Evolutionary conservation across 2,113 vertebrate genomes (phyloP), one percentile per base, ranked within the genome.

Genomic region (Microcebus tavaratra): DNA sequence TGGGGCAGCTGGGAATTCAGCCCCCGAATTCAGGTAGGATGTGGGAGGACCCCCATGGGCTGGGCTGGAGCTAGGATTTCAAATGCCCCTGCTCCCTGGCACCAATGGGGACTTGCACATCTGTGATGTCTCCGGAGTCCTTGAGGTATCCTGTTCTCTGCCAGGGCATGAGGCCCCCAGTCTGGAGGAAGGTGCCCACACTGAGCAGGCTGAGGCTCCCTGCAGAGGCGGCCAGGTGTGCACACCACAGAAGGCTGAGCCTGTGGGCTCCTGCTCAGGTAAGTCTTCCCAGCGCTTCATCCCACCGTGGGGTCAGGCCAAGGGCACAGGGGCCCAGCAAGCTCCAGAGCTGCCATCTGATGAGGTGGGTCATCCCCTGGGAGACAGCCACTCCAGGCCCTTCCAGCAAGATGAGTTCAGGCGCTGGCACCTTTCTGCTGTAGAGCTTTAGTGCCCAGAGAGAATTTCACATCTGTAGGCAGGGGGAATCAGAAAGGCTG

Each of bases 181-280:
- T 31, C 57, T 0, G 0, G 97, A 98, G 90, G 92, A 50, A 25
- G 45, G 63, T 0, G 13, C 57, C 0, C 95, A 83, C 36, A 76
- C 15, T 0, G 95, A 97, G 0, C 95, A 90, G 92, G 88, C 87
- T 39, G 95, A 97, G 70, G 85, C 42, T 27, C 67, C 79, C 18
- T 39, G 84, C 11, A 61, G 53, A 23, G 85, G 55, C 18, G 82
- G 55, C 27, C 84, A 36, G 10, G 29, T 25, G 0, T 65, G 11
- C 2, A 1, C 21, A 0, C 92, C 81, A 12, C 59, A 45, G 1
- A 88, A 85, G 3, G 80, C n/a, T 6, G 94, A 97, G 53, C 88
- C 88, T 0, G 85, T 53, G 8, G 75, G 68, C 3, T 18, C 84
- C 10, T 86, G 96, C 72, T 65, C 98, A 90, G 98, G 98, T 98